Evolutionary conservation across 2,113 vertebrate genomes (phyloP), one percentile per base, ranked within the genome.

Genomic region (Axis porcinus): DNA sequence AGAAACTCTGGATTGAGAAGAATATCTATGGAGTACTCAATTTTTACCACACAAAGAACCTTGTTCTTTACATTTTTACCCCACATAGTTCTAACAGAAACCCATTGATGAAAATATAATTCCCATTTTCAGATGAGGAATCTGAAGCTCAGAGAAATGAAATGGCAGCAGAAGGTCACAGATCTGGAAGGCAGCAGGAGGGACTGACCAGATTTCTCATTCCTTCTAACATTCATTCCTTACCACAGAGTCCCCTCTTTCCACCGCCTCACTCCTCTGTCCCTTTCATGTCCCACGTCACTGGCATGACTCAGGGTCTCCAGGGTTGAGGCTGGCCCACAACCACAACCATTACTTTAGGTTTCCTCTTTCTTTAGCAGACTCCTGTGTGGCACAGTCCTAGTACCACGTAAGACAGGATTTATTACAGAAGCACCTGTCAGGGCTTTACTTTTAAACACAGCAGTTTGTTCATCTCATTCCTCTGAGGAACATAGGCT

Each of bases 191-290:
- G 52, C 55, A 74, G 25, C 15, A 12, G 57, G 27, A 13, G 17
- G 36, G 30, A 15, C 21, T 2, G 36, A 27, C 23, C 30, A 6
- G 50, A 15, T 85, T 55, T 57, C 58, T 88, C 28, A 45, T 36
- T 76, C 40, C 50, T 21, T 58, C 16, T 84, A 19, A 4, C 0
- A 14, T 14, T 25, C 19, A 27, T 16, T 16, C 14, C 54, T 52
- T 43, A 27, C n/a, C 21, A 15, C 6, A 15, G 50, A 17, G 33
- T 30, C 87, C 47, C 54, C 62, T 33, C 0, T 5, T 54, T 40
- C 50, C 33, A 7, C n/a, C 4, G 2, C 0, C 0, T 27, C 16
- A 17, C 8, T 47, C 27, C 3, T 4, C 2, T 62, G 82, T 23
- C 58, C 76, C 36, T 55, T 81, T 23, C 62, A 23, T 10, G 28